Evolutionary conservation across 2,797 vertebrate genomes (phyloP), one percentile per base, ranked within the genome.

Genomic region (Eptatretus atami): DNA sequence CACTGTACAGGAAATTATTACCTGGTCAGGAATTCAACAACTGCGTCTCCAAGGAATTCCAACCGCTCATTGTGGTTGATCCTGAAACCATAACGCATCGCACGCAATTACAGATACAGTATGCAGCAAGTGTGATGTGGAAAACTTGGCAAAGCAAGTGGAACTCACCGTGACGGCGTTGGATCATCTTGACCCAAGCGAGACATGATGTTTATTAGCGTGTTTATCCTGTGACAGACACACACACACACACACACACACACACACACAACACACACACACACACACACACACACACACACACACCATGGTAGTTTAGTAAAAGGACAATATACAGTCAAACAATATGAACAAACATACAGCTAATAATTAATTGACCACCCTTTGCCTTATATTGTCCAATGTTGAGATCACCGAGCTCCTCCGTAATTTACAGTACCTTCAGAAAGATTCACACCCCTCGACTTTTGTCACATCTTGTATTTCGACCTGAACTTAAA

Each of bases 201-300:
- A 65, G 90, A 96, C 90, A 95, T 96, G 72, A 96, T 96, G 77
- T 95, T 96, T 76, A 96, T 96, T 75, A 96, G 71, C 1, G 90
- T 96, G 74, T 95, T 96, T 77, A 96, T 95, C 66, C 90, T 96
- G 75, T 53, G 66, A 66, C 67, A 72, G 66, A 69, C 72, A 65
- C 66, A 66, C 68, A 68, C 3, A 13, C 15, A 44, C 60, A 67
- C 64, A 70, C 69, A 70, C 68, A 53, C 67, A 55, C 67, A 67
- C 12, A 9, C 15, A 66, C 15, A 64, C n/a, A n/a, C n/a, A n/a
- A n/a, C n/a, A n/a, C n/a, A n/a, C n/a, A n/a, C 53, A 52, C 19
- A 19, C 3, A 53, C 19, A 53, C 19, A 53, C 61, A 63, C 53
- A 12, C 52, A 64, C 12, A 55, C 19, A 63, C 24, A 11, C 63